Evolutionary conservation across 2,888 invertebrate species (phyloP), one percentile per base, ranked within the genome.

Genomic region (Hirtodrosophila trivittata): DNA sequence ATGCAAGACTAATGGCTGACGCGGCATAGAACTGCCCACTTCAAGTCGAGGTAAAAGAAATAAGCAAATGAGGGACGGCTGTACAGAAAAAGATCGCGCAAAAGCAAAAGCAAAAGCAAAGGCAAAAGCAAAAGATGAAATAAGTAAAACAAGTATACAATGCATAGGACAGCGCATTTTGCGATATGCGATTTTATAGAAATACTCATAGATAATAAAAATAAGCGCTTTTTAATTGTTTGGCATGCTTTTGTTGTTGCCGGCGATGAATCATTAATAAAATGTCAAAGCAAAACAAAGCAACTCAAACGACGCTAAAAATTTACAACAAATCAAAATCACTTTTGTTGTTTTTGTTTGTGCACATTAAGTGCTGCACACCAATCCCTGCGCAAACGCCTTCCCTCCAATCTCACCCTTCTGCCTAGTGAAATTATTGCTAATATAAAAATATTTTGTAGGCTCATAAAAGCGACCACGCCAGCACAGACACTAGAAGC

Each of bases 371-470:
- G 73, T 62, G 66, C 52, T 65, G 28, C 37, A 12, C 46, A 47
- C 41, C 65, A 42, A 16, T 18, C 16, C 37, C 56, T 46, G 46
- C 47, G 25, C 50, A 28, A 9, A 9, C 43, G 35, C 10, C 28
- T 35, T 30, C 47, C 6, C 32, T 1, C 37, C 55, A 58, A 42
- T 21, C 37, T 49, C 63, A 47, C 42, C 54, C 62, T 52, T 63
- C 63, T 66, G 82, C 67, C 76, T 76, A 70, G 81, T 81, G 72
- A 87, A 86, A 87, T 86, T 83, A 87, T 87, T 82, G 87, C 87
- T 82, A 86, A 82, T 81, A 87, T 87, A 86, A 87, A 78, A 88
- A 84, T 76, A 75, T 83, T 86, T 84, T 87, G 80, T 87, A 71
- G 81, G 81, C 80, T 80, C 89, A 68, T 89, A 87, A 87, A 88